Evolutionary conservation across 1,140 invertebrate species (phyloP), one percentile per base, ranked within the genome.

Genomic region (Hylyphantes graminicola): DNA sequence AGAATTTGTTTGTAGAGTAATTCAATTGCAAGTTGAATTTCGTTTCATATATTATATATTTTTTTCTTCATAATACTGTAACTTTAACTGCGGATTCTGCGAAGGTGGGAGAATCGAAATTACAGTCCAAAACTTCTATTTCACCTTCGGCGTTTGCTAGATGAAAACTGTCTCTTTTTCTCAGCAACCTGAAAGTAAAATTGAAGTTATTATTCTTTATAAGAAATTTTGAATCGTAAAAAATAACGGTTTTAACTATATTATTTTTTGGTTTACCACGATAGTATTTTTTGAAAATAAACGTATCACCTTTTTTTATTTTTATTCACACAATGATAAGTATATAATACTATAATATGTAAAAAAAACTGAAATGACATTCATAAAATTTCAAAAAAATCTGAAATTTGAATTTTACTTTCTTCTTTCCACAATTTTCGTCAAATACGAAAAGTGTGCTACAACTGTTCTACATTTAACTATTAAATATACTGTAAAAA

Each of bases 91-190:
- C 82, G 15, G 65, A 70, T 85, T 85, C 74, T 76, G 70, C 82
- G 17, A 83, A 59, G 57, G 72, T n/a, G 50, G 63, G 48, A 12
- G 82, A 67, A 11, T 85, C 82, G 54, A 77, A 85, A 77, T 77
- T 76, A 19, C 82, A 85, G 70, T 85, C 82, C 17, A 85, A 70
- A 51, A 85, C 74, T 77, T 85, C 82, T 77, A 85, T 85, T 85
- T 85, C 82, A 13, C 82, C 82, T 50, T 85, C 82, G 12, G 82
- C 82, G 54, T 85, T 85, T 2, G 82, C 82, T 21, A 85, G 50
- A 77, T 85, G 82, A 54, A 85, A 85, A 21, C 82, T 85, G 82
- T 85, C 82, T 64, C 82, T 35, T 53, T 85, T 85, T 61, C 82
- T 51, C 11, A 85, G 21, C 9, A 85, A 19, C 54, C 82, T 85